Evolutionary conservation across 2,113 vertebrate genomes (phyloP).

Genomic region (Cyphomyrus discorhynchus): DNA sequence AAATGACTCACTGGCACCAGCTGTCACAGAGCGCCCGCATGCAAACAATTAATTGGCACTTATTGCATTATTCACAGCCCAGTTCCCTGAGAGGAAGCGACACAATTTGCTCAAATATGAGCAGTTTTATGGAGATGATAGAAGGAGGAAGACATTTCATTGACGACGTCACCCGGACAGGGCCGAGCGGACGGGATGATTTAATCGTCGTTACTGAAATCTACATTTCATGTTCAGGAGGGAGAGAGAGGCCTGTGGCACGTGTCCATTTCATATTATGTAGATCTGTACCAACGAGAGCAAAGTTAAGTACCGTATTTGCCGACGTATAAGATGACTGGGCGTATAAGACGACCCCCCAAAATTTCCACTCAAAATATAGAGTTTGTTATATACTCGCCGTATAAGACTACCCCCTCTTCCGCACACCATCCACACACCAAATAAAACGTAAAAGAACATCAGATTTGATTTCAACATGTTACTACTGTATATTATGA

Average conservation of each 20-base stretch:
- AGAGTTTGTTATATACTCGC: too few relatives aligned
- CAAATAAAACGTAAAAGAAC: too few relatives aligned
- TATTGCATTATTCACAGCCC: slow-evolving; percentile 11
- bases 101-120: slow-evolving; percentile 4
- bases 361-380: too few relatives aligned
- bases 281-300: background rate
- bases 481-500: too few relatives aligned
- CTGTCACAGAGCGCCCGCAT: background rate
- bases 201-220: background rate
- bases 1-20: slow-evolving; percentile 9
- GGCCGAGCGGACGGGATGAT: background rate
- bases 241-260: background rate
- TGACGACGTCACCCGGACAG: background rate
- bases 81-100: background rate
- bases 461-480: too few relatives aligned
- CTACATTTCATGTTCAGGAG: background rate
- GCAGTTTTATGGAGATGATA: background rate
- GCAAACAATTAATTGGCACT: slow-evolving; percentile 15
- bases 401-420: too few relatives aligned
- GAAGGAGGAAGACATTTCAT: background rate
- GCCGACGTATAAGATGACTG: too few relatives aligned
- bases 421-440: too few relatives aligned
- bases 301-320: too few relatives aligned
- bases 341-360: too few relatives aligned
- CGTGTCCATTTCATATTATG: background rate